Evolutionary conservation across 2,888 invertebrate species (phyloP).

Genomic region (Ectemnius lituratus): DNA sequence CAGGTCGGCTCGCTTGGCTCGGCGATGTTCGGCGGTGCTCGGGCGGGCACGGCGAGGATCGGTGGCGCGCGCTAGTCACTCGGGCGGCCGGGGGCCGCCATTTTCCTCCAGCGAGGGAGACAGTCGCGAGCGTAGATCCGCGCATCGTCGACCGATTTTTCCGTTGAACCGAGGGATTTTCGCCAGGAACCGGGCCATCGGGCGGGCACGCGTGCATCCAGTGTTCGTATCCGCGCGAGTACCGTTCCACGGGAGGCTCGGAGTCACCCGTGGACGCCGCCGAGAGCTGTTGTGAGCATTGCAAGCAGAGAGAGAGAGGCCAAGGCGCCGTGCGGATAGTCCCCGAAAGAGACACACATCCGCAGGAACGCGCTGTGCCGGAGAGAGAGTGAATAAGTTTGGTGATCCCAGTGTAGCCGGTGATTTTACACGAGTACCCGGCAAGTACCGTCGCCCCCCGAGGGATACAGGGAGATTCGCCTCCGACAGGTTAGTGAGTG

Average conservation of each 20-base stretch:
- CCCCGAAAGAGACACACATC: conserved; percentile 34
- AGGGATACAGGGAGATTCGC: conserved; percentile 55
- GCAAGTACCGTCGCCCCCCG: conserved; percentile 33
- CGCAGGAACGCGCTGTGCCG: conserved; percentile 37
- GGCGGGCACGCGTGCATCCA: conserved; percentile 67
- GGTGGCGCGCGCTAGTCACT: conserved; percentile 73
- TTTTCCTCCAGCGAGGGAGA: conserved; percentile 76
- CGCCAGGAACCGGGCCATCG: conserved; percentile 63
- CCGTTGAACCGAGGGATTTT: conserved; percentile 64
- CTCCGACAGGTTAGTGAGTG: conserved; percentile 63
- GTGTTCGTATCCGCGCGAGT: conserved; percentile 62
- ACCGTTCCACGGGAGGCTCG: conserved; percentile 59
- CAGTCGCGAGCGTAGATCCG: conserved; percentile 70
- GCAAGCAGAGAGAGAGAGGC: conserved; percentile 31
- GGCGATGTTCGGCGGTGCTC: conserved; percentile 51
- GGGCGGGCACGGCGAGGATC: conserved; percentile 68
- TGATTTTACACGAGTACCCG: conserved; percentile 47
- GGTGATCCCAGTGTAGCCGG: conserved; percentile 56
- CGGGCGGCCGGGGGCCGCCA: conserved; percentile 74
- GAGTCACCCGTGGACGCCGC: conserved; percentile 55
- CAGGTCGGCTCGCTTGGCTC: conserved; percentile 44
- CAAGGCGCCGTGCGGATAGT: conserved; percentile 45
- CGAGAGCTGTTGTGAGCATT: conserved; percentile 40
- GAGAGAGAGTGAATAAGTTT: conserved; percentile 52
- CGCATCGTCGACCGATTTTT: conserved; percentile 62